Evolutionary conservation across 2,888 invertebrate species (phyloP).

Genomic region (Sipha maydis): DNA sequence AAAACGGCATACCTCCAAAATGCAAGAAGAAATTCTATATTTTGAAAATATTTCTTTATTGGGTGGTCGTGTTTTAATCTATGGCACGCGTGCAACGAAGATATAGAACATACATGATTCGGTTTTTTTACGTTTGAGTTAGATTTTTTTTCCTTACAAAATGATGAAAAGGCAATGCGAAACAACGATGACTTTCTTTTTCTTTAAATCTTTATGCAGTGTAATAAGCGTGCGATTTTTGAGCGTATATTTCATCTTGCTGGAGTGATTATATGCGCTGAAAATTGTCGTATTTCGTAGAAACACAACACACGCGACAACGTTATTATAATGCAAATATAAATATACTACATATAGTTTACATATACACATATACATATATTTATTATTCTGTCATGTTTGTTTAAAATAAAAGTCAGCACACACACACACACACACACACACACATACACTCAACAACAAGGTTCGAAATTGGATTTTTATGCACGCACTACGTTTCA

Average conservation of each 20-base stretch:
- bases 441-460: not conserved
- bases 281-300: not conserved
- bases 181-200: no score
- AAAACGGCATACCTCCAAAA: not conserved
- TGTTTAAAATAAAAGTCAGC: not conserved
- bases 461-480: conserved; percentile 48
- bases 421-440: no score
- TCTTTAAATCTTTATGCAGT: no score
- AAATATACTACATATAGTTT: not conserved
- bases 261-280: not conserved
- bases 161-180: no score
- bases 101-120: not conserved
- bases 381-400: not conserved
- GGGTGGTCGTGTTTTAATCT: not conserved
- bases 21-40: not conserved
- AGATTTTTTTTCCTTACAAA: no score
- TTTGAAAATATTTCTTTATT: conserved; percentile 4
- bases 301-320: not conserved
- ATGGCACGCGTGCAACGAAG: not conserved
- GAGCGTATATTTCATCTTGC: not conserved
- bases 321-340: not conserved
- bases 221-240: not conserved
- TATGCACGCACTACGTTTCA: conserved; percentile 25
- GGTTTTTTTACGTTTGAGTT: no score
- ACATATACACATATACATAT: not conserved